A percentile compares a stretch with the other conserved stretches of the same genome.
These are phyloP conservation scores for Carduelis carduelis DNA, from an alignment of 2,797 vertebrate genomes.

Conservation along the genomic window DNA sequence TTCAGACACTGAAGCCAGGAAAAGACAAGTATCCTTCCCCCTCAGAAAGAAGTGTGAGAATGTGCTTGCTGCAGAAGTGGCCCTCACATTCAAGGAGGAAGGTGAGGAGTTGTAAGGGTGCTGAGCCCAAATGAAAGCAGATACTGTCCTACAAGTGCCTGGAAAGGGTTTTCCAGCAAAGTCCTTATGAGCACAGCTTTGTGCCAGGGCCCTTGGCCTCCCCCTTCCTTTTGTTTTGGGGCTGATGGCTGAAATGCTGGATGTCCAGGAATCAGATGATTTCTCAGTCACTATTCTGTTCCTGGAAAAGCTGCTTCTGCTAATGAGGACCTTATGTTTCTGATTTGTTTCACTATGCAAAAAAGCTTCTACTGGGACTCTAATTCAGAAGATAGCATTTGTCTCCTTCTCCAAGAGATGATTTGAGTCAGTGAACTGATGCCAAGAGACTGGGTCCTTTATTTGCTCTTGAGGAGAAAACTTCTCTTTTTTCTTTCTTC, in stretches of 20 bases:
- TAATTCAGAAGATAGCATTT: background rate
- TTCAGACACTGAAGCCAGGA: background rate
- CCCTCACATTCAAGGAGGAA: background rate
- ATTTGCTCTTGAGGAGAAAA: background rate
- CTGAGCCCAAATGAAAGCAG: background rate
- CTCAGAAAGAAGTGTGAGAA: background rate
- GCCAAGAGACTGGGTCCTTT: background rate
- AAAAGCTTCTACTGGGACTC: background rate
- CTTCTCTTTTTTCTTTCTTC: background rate
- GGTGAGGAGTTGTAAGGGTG: background rate
- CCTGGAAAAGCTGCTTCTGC: background rate
- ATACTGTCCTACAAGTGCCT: background rate
- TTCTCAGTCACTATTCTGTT: background rate
- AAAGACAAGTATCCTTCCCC: background rate
- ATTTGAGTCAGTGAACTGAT: background rate
- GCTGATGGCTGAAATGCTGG: background rate
- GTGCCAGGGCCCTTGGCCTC: background rate
- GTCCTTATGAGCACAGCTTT: background rate
- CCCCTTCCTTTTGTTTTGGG: background rate
- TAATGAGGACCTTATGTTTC: background rate
- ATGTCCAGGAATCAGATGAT: background rate
- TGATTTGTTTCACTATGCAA: background rate
- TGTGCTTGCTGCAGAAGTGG: background rate
- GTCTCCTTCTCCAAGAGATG: background rate
- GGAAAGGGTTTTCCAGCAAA: background rate